Base-by-base conservation (phyloP, 1,140 invertebrate genomes). In the Papilio polytes region DNA sequence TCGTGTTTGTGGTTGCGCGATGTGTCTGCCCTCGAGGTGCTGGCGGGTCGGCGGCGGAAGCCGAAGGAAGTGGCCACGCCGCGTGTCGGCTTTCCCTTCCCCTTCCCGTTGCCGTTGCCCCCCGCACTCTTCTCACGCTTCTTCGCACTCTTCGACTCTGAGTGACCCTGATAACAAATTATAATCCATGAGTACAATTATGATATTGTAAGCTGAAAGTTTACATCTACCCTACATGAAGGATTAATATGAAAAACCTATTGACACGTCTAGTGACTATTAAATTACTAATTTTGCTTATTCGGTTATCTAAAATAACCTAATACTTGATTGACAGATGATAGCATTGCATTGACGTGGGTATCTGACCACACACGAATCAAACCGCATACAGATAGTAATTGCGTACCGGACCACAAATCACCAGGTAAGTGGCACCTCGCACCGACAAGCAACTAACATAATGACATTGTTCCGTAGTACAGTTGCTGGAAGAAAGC, bases 1-100 rank as follows among this genome's bases (percentile, higher is more conserved):
- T 95, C 95, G 15, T 91, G 90, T 20, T 92, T 87, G 83, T 91
- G 91, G 80, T 90, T 85, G 41, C 93, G 86, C 48, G 89, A 86
- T 81, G 92, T 94, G 85, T 95, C 87, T 80, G 95, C 85, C 86
- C 96, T 95, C 8, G 96, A 96, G 0, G 96, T 95, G 78, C 95
- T 95, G 72, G 95, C 91, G 8, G 96, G 95, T 3, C 96, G 94
- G 13, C 96, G 95, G 22, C 96, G 96, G 89, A 97, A 97, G 8
- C 97, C 97, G 83, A 97, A 97, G 0, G 97, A 97, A 81, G 96
- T 97, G 2, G 97, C 96, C 53, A 97, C 96, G 31, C 97, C 97
- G 81, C 96, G 96, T 26, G 96, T 86, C 86, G 95, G 89, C 85
- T 93, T 92, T 63, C 80, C 63, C 83, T 87, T 95, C 1, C 91